These are phyloP conservation scores for Caenorhabditis plicata DNA, from an alignment of 2,888 invertebrate genomes.

Conservation along the genomic window DNA sequence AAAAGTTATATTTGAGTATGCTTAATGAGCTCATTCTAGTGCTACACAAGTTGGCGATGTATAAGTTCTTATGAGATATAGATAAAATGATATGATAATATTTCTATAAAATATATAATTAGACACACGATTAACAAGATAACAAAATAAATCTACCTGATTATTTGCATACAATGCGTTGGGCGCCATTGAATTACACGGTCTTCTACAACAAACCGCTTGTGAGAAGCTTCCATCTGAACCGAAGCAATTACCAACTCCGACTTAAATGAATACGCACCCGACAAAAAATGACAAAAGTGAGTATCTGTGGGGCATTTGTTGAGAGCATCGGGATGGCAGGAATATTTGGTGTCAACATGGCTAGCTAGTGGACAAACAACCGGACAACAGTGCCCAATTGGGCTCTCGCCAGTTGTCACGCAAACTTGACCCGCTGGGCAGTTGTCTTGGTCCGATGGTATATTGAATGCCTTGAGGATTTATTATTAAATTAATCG, in stretches of 20 bases:
- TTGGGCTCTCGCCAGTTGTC: slow-evolving; percentile 57
- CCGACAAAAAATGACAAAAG: slow-evolving; percentile 61
- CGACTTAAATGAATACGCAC: slow-evolving; percentile 18
- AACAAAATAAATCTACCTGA: slow-evolving; percentile 13
- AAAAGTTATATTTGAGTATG: no score
- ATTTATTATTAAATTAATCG: no score
- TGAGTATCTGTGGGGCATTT: slow-evolving; percentile 63
- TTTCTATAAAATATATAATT: no score
- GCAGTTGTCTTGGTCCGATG: slow-evolving; percentile 56
- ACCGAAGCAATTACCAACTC: not conserved
- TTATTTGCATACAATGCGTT: slow-evolving; percentile 64
- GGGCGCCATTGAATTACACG: slow-evolving; percentile 64
- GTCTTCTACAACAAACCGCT: slow-evolving; percentile 63
- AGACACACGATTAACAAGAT: no score
- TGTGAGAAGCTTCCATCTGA: slow-evolving; percentile 52
- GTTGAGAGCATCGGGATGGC: slow-evolving; percentile 43
- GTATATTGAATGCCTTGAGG: slow-evolving; percentile 49
- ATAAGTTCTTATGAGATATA: no score
- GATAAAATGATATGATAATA: no score
- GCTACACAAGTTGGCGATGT: no score
- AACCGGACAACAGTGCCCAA: slow-evolving; percentile 64
- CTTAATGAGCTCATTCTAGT: no score
- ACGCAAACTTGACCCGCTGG: slow-evolving; percentile 55
- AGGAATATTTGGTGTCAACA: slow-evolving; percentile 52
- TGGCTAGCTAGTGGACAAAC: slow-evolving; percentile 59